Evolutionary conservation across 2,113 vertebrate genomes (phyloP).

Genomic region (Axis porcinus): DNA sequence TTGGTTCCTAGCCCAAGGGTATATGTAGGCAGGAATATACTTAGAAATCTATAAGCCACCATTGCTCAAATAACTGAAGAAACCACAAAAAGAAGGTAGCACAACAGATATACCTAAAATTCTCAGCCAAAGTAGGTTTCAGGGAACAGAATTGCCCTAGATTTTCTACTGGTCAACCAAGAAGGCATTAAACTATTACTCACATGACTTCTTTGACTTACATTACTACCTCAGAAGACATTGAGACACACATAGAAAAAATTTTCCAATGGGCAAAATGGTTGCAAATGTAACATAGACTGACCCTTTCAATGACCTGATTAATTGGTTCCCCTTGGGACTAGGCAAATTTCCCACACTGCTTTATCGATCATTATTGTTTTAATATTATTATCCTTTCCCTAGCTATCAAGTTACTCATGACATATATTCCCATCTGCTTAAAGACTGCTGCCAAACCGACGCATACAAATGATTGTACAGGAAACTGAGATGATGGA

Average conservation of each 20-base stretch:
- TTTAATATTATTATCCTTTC: too few relatives aligned
- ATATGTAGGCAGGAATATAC: neutral
- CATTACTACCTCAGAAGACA: neutral
- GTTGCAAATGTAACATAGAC: neutral
- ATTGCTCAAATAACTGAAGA: neutral
- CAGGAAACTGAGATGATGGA: too few relatives aligned
- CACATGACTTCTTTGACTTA: neutral
- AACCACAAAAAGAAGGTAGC: neutral
- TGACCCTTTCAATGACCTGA: too few relatives aligned
- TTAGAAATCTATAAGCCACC: neutral
- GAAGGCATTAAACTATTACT: neutral
- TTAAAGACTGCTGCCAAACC: too few relatives aligned
- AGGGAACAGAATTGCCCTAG: neutral
- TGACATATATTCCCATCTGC: too few relatives aligned
- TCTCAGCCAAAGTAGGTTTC: neutral
- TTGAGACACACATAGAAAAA: neutral
- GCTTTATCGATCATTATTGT: too few relatives aligned
- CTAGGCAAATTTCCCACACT: too few relatives aligned
- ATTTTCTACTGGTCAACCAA: neutral
- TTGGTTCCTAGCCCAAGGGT: neutral
- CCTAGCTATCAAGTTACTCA: too few relatives aligned
- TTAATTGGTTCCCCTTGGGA: too few relatives aligned
- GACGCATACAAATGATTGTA: too few relatives aligned
- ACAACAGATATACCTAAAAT: neutral
- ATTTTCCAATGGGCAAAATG: neutral